A percentile compares a stretch with the other conserved stretches of the same genome.
Evolutionary conservation across 2,797 vertebrate species (phyloP).

Genomic region (Natrix natrix): DNA sequence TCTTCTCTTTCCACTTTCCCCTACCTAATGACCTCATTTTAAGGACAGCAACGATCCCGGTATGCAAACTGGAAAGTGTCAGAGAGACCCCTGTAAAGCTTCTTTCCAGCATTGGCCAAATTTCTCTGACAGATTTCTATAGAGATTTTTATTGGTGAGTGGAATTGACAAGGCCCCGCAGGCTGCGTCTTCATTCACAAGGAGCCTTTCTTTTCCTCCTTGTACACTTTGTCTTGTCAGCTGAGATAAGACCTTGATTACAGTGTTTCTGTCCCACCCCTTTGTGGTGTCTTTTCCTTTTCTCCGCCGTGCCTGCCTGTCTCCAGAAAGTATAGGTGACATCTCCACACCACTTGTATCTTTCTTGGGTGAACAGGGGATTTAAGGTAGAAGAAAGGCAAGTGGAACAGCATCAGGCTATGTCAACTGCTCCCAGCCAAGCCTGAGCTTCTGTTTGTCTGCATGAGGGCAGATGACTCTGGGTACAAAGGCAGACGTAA

Average conservation of each 20-base stretch:
- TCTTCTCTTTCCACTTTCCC: background rate
- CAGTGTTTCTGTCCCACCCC: background rate
- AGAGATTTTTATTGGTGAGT: slow-evolving; percentile 9
- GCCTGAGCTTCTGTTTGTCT: slow-evolving; percentile 29
- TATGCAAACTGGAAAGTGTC: background rate
- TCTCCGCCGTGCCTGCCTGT: background rate
- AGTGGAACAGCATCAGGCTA: background rate
- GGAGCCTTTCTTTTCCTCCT: background rate
- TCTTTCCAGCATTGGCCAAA: slow-evolving; percentile 6
- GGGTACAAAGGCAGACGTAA: slow-evolving; percentile 39
- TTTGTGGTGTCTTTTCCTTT: slow-evolving; percentile 8
- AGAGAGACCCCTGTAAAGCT: background rate
- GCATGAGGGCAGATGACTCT: slow-evolving; percentile 36
- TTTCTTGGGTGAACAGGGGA: background rate
- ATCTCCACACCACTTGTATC: slow-evolving; percentile 1
- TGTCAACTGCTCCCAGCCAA: slow-evolving; percentile 1
- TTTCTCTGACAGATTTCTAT: slow-evolving; percentile 26
- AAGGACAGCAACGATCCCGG: background rate
- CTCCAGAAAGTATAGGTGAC: slow-evolving; percentile 24
- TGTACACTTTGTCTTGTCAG: slow-evolving; percentile 4
- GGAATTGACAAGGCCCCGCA: slow-evolving; percentile 21
- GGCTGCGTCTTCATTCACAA: slow-evolving; percentile 17
- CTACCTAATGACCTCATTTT: background rate
- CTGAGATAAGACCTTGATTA: slow-evolving; percentile 10
- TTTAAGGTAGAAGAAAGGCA: background rate